Percentiles rank a stretch among this genome's conserved stretches.
These are phyloP conservation scores for Coenonympha arcania DNA, from an alignment of 2,888 invertebrate species.

Conservation along the genomic window DNA sequence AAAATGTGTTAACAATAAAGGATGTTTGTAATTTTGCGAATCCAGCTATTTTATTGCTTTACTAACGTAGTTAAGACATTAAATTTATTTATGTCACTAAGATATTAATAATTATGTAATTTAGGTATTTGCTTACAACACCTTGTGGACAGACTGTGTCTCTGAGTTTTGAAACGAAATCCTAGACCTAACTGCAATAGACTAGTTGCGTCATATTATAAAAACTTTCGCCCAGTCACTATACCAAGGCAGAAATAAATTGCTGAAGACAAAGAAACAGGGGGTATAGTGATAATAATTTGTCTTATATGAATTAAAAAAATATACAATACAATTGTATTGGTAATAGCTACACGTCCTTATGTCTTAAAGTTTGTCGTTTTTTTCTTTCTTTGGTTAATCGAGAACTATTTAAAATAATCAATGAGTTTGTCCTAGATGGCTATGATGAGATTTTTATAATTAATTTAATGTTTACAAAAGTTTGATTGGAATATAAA, in stretches of 20 bases:
- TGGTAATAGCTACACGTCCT: too few species aligned
- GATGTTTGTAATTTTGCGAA: too few species aligned
- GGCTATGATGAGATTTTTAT: too few species aligned
- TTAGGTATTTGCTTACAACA: slow-evolving; percentile 16
- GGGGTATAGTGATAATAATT: not conserved
- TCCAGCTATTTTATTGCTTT: not conserved
- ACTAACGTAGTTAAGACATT: not conserved
- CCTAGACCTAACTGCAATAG: slow-evolving; percentile 14
- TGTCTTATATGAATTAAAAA: too few species aligned
- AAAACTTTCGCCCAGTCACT: slow-evolving; percentile 18
- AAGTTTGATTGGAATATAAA: too few species aligned
- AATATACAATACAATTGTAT: too few species aligned
- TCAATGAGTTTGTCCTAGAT: too few species aligned
- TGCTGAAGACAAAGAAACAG: slow-evolving; percentile 1
- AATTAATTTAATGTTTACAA: too few species aligned
- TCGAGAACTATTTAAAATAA: too few species aligned
- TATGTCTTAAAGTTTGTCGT: too few species aligned
- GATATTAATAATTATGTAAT: slow-evolving; percentile 11
- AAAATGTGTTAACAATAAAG: too few species aligned
- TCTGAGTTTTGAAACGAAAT: slow-evolving; percentile 22
- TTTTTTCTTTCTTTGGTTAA: too few species aligned
- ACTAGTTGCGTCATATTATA: slow-evolving; percentile 12
- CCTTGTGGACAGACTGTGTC: slow-evolving; percentile 14
- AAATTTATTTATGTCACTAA: not conserved
- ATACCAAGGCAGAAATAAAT: slow-evolving; percentile 7